These are phyloP conservation scores for Eurytoma californica DNA, from an alignment of 2,888 invertebrate genomes.

Conservation along the genomic window DNA sequence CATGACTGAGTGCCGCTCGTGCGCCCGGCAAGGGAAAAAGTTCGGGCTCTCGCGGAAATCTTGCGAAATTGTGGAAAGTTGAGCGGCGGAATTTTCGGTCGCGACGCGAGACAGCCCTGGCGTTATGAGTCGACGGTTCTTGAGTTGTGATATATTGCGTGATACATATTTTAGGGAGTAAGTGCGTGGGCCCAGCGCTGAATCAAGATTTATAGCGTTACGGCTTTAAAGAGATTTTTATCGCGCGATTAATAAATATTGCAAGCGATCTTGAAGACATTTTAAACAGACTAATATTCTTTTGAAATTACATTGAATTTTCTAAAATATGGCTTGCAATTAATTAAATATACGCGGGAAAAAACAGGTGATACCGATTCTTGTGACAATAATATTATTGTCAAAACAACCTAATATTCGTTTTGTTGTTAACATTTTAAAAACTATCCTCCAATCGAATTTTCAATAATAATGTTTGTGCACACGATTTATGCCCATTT, in stretches of 20 bases:
- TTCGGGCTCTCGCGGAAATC: constrained; percentile 8
- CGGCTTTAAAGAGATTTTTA: neutral
- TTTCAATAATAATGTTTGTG: too few relatives aligned
- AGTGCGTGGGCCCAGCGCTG: neutral
- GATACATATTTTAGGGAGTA: constrained; percentile 18
- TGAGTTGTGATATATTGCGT: constrained; percentile 8
- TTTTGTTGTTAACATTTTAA: too few relatives aligned
- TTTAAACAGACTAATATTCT: too few relatives aligned
- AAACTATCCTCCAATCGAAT: too few relatives aligned
- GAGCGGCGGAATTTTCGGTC: constrained; percentile 1
- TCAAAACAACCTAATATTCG: too few relatives aligned
- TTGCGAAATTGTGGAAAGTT: constrained; percentile 11
- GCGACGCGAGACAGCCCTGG: neutral
- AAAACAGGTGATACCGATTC: too few relatives aligned
- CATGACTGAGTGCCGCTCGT: constrained; percentile 19
- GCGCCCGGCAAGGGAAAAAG: neutral
- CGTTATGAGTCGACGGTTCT: constrained; percentile 1
- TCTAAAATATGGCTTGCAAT: too few relatives aligned
- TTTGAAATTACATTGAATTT: too few relatives aligned
- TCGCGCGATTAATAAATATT: neutral
- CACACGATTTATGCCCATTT: too few relatives aligned
- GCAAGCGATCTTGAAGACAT: too few relatives aligned
- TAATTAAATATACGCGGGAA: too few relatives aligned
- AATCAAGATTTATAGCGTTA: neutral
- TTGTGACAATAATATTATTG: too few relatives aligned